Evolutionary conservation across 2,113 vertebrate genomes (phyloP), one percentile per base, ranked within the genome.

Genomic region (Ia io): DNA sequence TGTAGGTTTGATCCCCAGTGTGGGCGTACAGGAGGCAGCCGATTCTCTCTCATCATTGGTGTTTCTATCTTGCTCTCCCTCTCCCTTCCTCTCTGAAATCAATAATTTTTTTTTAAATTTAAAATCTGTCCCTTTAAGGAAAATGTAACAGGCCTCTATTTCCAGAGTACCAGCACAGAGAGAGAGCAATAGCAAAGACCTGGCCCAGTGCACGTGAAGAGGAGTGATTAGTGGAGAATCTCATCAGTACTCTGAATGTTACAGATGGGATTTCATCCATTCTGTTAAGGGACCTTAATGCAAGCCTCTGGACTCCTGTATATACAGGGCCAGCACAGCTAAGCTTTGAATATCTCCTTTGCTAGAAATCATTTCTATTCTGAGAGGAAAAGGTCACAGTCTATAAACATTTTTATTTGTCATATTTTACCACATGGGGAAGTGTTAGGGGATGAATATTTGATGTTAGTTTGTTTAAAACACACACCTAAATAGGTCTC

Each of bases 251-350:
- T 65, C 37, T 80, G 49, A 86, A 77, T 20, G 51, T 20, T 49
- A 53, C 4, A 88, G 18, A 17, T 61, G 7, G 25, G 37, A 80
- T 47, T 84, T 30, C 35, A 56, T 35, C 22, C n/a, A 53, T 88
- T 22, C 61, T 88, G 28, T 63, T 92, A 94, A 92, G 83, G 28
- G 42, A 59, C 30, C 8, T 82, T 94, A 93, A 90, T 17, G 70
- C 71, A 91, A 91, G 63, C 2, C n/a, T 32, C 20, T 61, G 20
- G 25, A 83, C 18, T 90, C 35, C 6, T 1, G 25, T 80, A 28
- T 69, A 44, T 69, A 32, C 8, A 79, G 23, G 40, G 44, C 49
- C 3, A 67, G 25, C 49, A 77, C 16, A 91, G 23, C 7, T 59
- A 88, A 91, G 53, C 22, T 28, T 73, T n/a, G 11, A 94, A 73